Evolutionary conservation across 2,888 invertebrate species (phyloP).

Genomic region (Euplexia lucipara): DNA sequence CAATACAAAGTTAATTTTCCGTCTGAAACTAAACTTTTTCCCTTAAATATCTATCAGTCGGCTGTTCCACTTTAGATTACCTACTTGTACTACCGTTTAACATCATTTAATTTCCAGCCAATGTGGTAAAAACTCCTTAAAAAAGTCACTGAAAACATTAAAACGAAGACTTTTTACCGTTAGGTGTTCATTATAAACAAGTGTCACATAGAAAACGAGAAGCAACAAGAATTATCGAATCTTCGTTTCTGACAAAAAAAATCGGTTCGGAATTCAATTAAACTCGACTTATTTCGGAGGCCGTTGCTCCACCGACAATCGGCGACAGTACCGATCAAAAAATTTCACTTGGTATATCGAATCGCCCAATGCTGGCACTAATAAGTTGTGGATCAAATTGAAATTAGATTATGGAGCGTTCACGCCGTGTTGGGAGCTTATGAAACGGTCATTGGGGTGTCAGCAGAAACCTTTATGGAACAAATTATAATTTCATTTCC

Average conservation of each 20-base stretch:
- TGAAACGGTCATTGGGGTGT: conserved; percentile 88
- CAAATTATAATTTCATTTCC: conserved; percentile 86
- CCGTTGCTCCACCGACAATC: conserved; percentile 78
- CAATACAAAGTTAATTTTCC: conserved; percentile 28
- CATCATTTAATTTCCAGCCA: conserved; percentile 58
- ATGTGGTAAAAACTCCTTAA: conserved; percentile 55
- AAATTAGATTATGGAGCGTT: conserved; percentile 88
- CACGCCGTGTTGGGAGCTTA: conserved; percentile 85
- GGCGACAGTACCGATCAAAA: conserved; percentile 84
- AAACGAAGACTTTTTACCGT: conserved; percentile 69
- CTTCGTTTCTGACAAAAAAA: conserved; percentile 74
- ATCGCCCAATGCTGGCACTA: conserved; percentile 82
- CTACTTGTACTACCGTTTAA: conserved; percentile 64
- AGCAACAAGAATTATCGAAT: conserved; percentile 70
- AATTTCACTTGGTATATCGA: conserved; percentile 82
- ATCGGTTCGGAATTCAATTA: conserved; percentile 87
- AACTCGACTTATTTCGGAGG: conserved; percentile 81
- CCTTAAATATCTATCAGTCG: conserved; percentile 45
- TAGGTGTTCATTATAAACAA: conserved; percentile 66
- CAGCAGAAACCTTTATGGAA: conserved; percentile 78
- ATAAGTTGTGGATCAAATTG: conserved; percentile 85
- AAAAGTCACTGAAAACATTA: conserved; percentile 68
- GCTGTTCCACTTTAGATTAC: conserved; percentile 55
- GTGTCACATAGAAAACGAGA: conserved; percentile 74
- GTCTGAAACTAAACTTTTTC: conserved; percentile 34